A percentile compares a stretch with the other conserved stretches of the same genome.
phyloP scores from a whole-genome alignment of 2,888 invertebrate genomes.

The Altica lythri region DNA sequence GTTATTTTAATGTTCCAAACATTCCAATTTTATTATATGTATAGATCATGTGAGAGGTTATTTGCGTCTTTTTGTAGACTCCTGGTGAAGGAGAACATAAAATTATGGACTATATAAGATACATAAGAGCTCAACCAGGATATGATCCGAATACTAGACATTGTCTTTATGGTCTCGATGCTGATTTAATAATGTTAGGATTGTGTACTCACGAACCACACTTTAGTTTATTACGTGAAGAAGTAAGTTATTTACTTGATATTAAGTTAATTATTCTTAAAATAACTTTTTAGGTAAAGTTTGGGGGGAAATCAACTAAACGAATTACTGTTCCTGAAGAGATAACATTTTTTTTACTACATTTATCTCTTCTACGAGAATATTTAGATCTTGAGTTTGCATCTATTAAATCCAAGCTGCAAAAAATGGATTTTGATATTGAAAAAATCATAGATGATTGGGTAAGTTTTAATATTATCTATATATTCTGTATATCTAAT shows the following conservation, averaged over 20 bases:
- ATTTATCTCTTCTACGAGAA: conserved; percentile 88
- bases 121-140: conserved; percentile 78
- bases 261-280: not conserved
- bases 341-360: conserved; percentile 90
- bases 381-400: conserved; percentile 92
- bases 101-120: conserved; percentile 98
- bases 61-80: conserved; percentile 66
- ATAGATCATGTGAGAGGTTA: too few species aligned
- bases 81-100: conserved; percentile 99
- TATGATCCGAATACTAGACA: conserved; percentile 93
- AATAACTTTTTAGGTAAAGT: conserved; percentile 66
- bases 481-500: too few species aligned
- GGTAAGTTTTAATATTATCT: conserved; percentile 58
- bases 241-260: not conserved
- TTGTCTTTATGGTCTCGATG: conserved; percentile 96
- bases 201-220: conserved; percentile 94
- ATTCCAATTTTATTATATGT: too few species aligned
- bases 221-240: conserved; percentile 80
- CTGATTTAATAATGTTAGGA: conserved; percentile 96
- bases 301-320: conserved; percentile 70
- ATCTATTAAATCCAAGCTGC: conserved; percentile 66
- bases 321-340: conserved; percentile 79
- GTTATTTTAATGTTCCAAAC: too few species aligned
- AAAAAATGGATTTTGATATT: conserved; percentile 76
- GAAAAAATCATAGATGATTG: conserved; percentile 96